Base-by-base conservation (phyloP, 1,140 invertebrate genomes). In the Drosophila kepulauana region DNA sequence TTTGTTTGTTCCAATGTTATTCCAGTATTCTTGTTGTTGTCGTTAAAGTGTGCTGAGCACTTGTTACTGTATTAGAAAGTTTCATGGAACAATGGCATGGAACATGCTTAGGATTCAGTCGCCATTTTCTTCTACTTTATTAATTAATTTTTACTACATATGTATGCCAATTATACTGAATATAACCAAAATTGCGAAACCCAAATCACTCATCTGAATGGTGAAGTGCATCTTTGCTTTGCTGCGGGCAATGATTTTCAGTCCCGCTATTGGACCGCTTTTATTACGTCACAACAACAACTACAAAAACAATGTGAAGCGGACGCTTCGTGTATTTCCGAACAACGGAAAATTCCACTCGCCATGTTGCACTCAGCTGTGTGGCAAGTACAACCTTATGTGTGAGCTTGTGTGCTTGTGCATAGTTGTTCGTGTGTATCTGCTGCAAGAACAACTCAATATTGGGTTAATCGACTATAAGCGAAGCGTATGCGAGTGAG, bases 301-400 rank as follows among this genome's bases (percentile, higher is more conserved):
- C 30, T 54, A 8, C 56, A 11, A 63, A 6, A 30, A 25, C 38
- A 13, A 52, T 20, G 48, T 15, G 2, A 67, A 43, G 41, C 11
- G 38, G 11, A 15, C 63, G 35, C 62, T 59, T 61, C 10, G 25
- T 49, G 28, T 81, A 74, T 74, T 61, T 68, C 68, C 81, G 73
- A 75, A 84, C 77, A 87, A 75, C 45, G 84, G 84, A 88, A 88
- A 89, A 78, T 89, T 88, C 85, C 84, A 87, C 67, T 88, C 69
- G 84, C 79, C 61, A 58, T 72, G 79, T 70, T 74, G 76, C 67
- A 84, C 63, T 77, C 64, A 41, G 67, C 81, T 68, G 75, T 79
- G 82, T 68, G 72, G 82, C 73, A 86, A 79, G 66, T 35, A 71
- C 59, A 75, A 49, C 33, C 15, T 61, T 4, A 33, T 67, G 7